These are phyloP conservation scores for Pipra filicauda DNA, from an alignment of 2,113 vertebrate species.

Conservation along the genomic window DNA sequence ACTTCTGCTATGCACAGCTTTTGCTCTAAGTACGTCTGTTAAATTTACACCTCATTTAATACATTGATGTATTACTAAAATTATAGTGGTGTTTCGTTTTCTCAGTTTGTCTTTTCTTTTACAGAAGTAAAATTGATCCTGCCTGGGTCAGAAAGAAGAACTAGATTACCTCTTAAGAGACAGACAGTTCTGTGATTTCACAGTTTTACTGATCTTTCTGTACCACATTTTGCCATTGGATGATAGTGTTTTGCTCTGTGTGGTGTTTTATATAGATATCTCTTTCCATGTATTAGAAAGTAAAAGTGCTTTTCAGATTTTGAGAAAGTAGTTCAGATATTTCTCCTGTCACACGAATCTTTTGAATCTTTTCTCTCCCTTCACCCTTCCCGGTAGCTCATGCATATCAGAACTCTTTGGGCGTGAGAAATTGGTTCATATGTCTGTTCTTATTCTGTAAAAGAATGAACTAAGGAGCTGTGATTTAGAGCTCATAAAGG, in stretches of 20 bases:
- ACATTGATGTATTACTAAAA: not conserved
- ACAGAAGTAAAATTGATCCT: not conserved
- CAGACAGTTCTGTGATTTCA: not conserved
- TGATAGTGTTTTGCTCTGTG: not conserved
- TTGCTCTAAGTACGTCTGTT: not conserved
- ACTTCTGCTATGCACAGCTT: not conserved
- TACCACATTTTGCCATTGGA: not conserved
- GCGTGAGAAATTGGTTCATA: not conserved
- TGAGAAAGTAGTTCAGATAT: not conserved
- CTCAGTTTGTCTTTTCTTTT: not conserved
- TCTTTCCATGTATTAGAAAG: not conserved
- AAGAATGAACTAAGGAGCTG: not conserved
- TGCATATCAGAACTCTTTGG: not conserved
- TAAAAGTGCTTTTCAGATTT: not conserved
- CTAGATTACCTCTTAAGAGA: not conserved
- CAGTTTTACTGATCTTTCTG: not conserved
- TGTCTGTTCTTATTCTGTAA: not conserved
- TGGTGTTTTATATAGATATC: not conserved
- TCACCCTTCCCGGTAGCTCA: not conserved
- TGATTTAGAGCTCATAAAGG: conserved; percentile 1
- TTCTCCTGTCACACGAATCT: not conserved
- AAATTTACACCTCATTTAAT: conserved; percentile 25
- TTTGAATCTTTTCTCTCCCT: not conserved
- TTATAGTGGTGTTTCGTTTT: not conserved
- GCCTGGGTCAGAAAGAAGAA: not conserved